Evolutionary conservation across 2,888 invertebrate species (phyloP), one percentile per base, ranked within the genome.

Genomic region (Eristalinus aeneus): DNA sequence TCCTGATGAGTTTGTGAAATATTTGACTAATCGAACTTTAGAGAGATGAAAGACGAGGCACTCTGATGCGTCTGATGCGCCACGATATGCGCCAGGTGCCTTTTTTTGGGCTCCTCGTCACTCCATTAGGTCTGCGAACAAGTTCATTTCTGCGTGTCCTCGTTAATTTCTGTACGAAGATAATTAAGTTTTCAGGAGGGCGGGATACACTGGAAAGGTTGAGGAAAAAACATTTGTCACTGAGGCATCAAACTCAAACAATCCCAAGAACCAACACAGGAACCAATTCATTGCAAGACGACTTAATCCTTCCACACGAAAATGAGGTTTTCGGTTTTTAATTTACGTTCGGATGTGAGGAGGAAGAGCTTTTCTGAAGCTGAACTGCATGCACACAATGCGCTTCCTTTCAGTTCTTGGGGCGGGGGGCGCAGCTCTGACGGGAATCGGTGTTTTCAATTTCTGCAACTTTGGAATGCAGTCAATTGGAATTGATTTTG

Each of bases 21-120:
- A n/a, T 75, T 75, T 46, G 75, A 67, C 60, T 76, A 68, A 76
- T 76, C 75, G 67, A 76, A 76, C 53, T 68, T 68, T 68, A 34
- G 34, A 34, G 53, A 76, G 75, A 46, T 46, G 34, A 68, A 54
- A 76, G 53, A 61, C 60, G 61, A 76, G 34, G 76, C 68, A 61
- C 68, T 68, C 67, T 61, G 67, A 76, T 76, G 67, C 68, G 65
- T 65, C 16, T 65, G 34, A 31, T 56, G 23, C 11, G 22, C 56
- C 36, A 56, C 12, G 56, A 22, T 56, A 23, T 27, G 23, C 22
- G 11, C 23, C 5, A 11, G 56, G 46, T 16, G n/a, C 16, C 8
- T 3, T 46, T 16, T 16, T 8, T 46, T 11, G 6, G 5, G 27
- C 16, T 46, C 39, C 39, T 12, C 39, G 12, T 39, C 39, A 4